phyloP scores from a whole-genome alignment of 2,888 invertebrate genomes.

The Amphipyra berbera region DNA sequence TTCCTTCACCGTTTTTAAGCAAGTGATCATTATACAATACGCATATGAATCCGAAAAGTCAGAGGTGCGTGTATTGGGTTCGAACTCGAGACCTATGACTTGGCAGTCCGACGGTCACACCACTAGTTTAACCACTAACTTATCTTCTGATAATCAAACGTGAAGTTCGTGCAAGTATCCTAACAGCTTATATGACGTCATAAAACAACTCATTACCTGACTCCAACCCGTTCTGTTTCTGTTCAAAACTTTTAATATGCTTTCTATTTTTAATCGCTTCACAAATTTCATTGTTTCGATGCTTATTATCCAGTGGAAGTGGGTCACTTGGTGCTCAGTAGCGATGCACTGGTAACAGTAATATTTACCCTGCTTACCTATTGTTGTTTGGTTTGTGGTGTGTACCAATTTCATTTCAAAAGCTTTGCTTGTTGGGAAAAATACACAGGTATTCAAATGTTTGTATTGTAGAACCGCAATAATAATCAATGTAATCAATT shows the following conservation, averaged over 20 bases:
- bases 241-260: constrained; percentile 43
- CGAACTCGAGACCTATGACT: too few relatives aligned
- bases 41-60: too few relatives aligned
- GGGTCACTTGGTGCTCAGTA: constrained; percentile 44
- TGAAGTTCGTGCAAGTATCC: background rate
- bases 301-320: constrained; percentile 50
- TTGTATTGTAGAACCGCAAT: constrained; percentile 14
- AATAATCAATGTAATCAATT: constrained; percentile 22
- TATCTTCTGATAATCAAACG: background rate
- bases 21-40: too few relatives aligned
- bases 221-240: constrained; percentile 26
- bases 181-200: constrained; percentile 34
- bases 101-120: too few relatives aligned
- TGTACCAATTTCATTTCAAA: constrained; percentile 45
- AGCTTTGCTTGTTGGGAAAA: constrained; percentile 23
- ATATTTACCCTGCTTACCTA: constrained; percentile 44
- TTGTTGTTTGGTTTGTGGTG: constrained; percentile 28
- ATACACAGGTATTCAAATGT: constrained; percentile 27
- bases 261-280: constrained; percentile 48
- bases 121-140: too few relatives aligned
- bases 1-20: too few relatives aligned
- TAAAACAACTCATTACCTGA: constrained; percentile 34
- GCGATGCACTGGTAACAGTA: constrained; percentile 44
- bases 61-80: too few relatives aligned
- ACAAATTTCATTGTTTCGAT: constrained; percentile 52